These are phyloP conservation scores for Euwallacea fornicatus DNA, from an alignment of 1,140 invertebrate species.

Conservation along the genomic window DNA sequence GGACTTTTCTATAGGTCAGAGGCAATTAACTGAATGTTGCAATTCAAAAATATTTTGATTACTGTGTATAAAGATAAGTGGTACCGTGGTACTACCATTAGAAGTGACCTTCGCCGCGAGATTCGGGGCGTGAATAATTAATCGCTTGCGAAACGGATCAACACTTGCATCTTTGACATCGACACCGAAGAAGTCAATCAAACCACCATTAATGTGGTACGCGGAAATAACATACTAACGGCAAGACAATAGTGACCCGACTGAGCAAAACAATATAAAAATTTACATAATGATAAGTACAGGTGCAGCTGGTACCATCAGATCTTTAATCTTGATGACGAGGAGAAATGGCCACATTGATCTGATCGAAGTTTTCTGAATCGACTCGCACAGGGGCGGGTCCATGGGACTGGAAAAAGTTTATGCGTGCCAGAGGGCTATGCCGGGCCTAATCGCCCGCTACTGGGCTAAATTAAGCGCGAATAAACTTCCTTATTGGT, in stretches of 20 bases:
- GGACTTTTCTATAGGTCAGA: too few species aligned
- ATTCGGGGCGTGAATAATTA: conserved; percentile 12
- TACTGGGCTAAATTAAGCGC: background rate
- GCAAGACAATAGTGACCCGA: conserved; percentile 32
- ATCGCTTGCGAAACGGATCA: conserved; percentile 5
- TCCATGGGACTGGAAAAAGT: background rate
- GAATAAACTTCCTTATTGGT: conserved; percentile 1
- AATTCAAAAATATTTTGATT: background rate
- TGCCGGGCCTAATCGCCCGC: background rate
- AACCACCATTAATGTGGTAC: conserved; percentile 10
- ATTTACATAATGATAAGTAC: conserved; percentile 28
- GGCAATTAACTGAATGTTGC: too few species aligned
- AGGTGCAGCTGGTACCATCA: conserved; percentile 28
- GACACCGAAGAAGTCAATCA: too few species aligned
- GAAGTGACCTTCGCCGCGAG: background rate
- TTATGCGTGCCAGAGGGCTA: background rate
- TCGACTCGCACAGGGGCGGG: background rate
- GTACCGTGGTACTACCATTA: background rate
- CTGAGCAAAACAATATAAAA: conserved; percentile 35
- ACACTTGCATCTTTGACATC: background rate
- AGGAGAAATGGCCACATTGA: conserved; percentile 9
- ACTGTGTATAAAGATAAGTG: conserved; percentile 2
- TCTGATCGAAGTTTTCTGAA: background rate
- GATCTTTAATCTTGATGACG: conserved; percentile 29
- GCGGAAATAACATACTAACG: conserved; percentile 24